Conservation (phyloP, 2,888 invertebrate species). For the Latrodectus elegans region DNA sequence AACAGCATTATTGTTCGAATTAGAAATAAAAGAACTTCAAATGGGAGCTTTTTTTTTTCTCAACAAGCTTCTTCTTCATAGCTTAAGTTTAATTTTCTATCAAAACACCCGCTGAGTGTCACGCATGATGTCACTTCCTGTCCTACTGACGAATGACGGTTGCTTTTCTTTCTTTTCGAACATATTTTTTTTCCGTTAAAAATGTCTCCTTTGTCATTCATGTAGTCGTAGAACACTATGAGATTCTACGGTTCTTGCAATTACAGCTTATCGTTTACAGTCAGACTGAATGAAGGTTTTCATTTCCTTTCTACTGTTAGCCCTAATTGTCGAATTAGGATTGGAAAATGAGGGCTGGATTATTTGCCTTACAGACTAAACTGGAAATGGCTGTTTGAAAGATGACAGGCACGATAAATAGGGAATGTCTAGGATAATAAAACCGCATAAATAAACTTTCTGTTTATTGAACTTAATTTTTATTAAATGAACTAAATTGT, state of each 20-base stretch:
- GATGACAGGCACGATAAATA: too few species aligned
- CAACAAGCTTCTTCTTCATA: background rate
- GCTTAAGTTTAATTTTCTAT: conserved; percentile 45
- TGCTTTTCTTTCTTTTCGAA: background rate
- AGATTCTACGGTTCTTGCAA: background rate
- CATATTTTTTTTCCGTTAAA: background rate
- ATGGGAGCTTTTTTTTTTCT: background rate
- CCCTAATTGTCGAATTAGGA: conserved; percentile 47
- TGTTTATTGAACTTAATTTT: too few species aligned
- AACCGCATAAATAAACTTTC: too few species aligned
- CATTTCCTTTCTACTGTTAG: conserved; percentile 26
- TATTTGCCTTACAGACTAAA: too few species aligned
- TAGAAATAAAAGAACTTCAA: background rate
- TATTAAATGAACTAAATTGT: too few species aligned
- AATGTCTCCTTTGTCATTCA: background rate
- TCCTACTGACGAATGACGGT: background rate
- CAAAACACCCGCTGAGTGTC: conserved; percentile 22
- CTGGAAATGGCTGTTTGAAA: too few species aligned
- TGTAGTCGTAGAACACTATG: conserved; percentile 3
- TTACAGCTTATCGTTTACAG: conserved; percentile 20
- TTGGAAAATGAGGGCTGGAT: background rate
- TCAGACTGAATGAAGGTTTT: background rate
- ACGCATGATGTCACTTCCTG: conserved; percentile 49
- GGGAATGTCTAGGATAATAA: too few species aligned
- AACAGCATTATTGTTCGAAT: background rate